Evolutionary conservation across 2,797 vertebrate genomes (phyloP).

Genomic region (Hoplostethus atlanticus): DNA sequence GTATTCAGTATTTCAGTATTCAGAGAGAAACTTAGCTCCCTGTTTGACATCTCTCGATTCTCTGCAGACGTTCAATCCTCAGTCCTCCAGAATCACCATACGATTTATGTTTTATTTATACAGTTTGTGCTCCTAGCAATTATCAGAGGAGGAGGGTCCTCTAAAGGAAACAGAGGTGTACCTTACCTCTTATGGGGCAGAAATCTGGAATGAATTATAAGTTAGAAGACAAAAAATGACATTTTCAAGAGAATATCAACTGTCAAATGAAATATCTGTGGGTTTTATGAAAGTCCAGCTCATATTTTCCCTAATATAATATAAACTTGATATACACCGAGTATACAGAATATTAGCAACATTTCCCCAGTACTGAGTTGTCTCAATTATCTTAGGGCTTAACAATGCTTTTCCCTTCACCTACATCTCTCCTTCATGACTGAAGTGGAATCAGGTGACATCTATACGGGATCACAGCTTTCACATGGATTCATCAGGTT

Average conservation of each 20-base stretch:
- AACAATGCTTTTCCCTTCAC: neutral
- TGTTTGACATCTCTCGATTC: conserved; percentile 21
- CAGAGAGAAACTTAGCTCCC: conserved; percentile 29
- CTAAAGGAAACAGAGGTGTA: conserved; percentile 26
- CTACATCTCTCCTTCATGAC: no score
- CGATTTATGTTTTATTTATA: conserved; percentile 55
- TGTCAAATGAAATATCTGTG: conserved; percentile 25
- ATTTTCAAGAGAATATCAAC: conserved; percentile 18
- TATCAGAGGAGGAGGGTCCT: conserved; percentile 47
- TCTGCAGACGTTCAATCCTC: conserved; percentile 8
- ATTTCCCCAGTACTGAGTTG: neutral
- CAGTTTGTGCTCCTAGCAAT: conserved; percentile 40
- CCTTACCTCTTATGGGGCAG: conserved; percentile 36
- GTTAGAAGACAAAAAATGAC: conserved; percentile 40
- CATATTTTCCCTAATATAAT: no score
- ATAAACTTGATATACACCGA: no score
- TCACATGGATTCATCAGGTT: no score
- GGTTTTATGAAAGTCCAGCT: neutral
- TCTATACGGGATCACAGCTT: no score
- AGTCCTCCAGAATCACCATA: conserved; percentile 7
- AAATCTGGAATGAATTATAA: conserved; percentile 58
- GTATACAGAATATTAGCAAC: no score
- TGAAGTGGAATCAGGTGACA: no score
- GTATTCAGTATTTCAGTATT: conserved; percentile 8
- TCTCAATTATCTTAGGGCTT: neutral